Evolutionary conservation across 2,797 vertebrate species (phyloP), one percentile per base, ranked within the genome.

Genomic region (Parotocinclus haroldoi): DNA sequence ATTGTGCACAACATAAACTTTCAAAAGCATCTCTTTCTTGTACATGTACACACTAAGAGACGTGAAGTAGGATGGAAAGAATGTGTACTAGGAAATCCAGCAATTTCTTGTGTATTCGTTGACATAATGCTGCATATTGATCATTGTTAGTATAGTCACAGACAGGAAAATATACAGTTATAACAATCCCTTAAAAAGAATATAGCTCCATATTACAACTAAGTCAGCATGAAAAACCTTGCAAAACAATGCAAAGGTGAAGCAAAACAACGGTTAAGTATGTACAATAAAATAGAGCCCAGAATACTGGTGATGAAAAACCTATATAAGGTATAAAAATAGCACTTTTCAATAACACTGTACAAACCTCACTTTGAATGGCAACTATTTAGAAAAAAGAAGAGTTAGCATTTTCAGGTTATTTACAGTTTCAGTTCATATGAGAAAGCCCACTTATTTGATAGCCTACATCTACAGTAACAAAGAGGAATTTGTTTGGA

Each of bases 241-340:
- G 13, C 11, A 56, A 62, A 10, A 50, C 40, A 50, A 63, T 1
- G 12, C 49, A 50, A 46, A 56, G 37, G 10, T 52, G 19, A 55
- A 39, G 51, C 44, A 50, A 55, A 14, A 13, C n/a, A 36, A 69
- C 8, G 42, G 3, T 27, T 18, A 66, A 46, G 1, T 71, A 77
- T 77, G 46, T 74, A 77, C 75, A 82, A 46, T 81, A 83, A 79
- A 84, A 77, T 65, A 78, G 67, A 70, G 68, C 58, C 73, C 57
- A 63, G 78, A 61, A 78, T 65, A 63, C 3, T 10, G 46, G 46
- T 71, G 49, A 78, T 78, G 81, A 78, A 79, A 71, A n/a, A 53
- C 66, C 61, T 59, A 57, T 39, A 77, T 81, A 79, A 69, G 52
- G 63, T 82, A 80, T 70, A 81, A 84, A 86, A 80, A 83, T 66